Evolutionary conservation across 1,140 invertebrate genomes (phyloP).

Genomic region (Drosophila nigrodunni): DNA sequence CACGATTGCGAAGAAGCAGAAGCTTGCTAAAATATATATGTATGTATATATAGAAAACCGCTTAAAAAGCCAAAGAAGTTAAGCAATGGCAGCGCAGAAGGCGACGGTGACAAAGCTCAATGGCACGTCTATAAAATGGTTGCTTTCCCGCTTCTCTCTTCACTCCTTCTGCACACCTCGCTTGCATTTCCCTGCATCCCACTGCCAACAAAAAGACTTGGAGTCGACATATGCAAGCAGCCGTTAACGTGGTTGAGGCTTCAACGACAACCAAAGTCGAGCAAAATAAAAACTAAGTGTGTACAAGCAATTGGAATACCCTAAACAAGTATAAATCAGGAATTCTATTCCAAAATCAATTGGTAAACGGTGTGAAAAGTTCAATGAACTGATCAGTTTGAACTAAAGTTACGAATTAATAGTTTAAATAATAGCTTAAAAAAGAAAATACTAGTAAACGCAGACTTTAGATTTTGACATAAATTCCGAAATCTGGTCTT

Average conservation of each 20-base stretch:
- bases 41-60: slow-evolving; percentile 33
- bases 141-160: slow-evolving; percentile 19
- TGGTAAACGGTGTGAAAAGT: no score
- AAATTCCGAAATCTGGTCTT: no score
- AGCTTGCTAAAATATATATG: slow-evolving; percentile 11
- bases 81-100: slow-evolving; percentile 29
- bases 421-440: no score
- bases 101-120: slow-evolving; percentile 45
- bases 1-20: slow-evolving; percentile 52
- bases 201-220: neutral
- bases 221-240: slow-evolving; percentile 29
- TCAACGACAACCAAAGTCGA: neutral
- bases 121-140: slow-evolving; percentile 71
- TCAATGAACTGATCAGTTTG: no score
- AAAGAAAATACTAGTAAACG: no score
- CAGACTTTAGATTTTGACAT: no score
- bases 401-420: no score
- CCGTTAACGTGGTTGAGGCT: slow-evolving; percentile 14
- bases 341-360: no score
- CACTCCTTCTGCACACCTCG: neutral
- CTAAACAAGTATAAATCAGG: neutral
- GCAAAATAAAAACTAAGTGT: neutral
- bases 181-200: neutral
- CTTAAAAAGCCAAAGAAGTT: slow-evolving; percentile 49
- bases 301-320: neutral